These are phyloP conservation scores for Heteromurus nitidus DNA, from an alignment of 2,888 invertebrate species.

Conservation along the genomic window DNA sequence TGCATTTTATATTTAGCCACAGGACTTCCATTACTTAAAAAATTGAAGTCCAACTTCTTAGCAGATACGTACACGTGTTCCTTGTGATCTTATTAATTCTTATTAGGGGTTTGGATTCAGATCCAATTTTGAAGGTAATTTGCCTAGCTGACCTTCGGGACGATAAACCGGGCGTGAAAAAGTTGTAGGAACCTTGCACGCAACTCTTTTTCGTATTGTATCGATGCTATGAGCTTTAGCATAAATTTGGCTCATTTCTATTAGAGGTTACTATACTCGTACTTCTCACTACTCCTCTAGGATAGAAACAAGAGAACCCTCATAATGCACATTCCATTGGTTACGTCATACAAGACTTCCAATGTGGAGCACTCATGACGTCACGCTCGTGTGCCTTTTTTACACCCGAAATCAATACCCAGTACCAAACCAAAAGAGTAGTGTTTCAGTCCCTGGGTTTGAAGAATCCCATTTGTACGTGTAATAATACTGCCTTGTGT, in stretches of 20 bases:
- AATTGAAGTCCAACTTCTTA: too few relatives aligned
- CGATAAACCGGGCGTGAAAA: neutral
- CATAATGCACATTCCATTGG: too few relatives aligned
- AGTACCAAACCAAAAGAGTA: neutral
- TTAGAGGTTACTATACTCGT: too few relatives aligned
- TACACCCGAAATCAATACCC: conserved; percentile 5
- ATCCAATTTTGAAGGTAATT: too few relatives aligned
- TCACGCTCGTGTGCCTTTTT: conserved; percentile 14
- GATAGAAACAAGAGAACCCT: too few relatives aligned
- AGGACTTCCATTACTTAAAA: too few relatives aligned
- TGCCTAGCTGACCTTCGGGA: conserved; percentile 23
- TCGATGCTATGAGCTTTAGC: too few relatives aligned
- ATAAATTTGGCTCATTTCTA: too few relatives aligned
- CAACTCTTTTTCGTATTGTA: neutral
- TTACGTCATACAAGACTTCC: neutral
- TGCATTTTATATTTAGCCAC: conserved; percentile 16
- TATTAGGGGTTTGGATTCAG: neutral
- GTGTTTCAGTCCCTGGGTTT: neutral
- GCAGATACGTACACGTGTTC: conserved; percentile 8
- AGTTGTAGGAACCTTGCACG: neutral
- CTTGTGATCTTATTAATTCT: conserved; percentile 2
- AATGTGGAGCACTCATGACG: conserved; percentile 7
- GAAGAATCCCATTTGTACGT: too few relatives aligned
- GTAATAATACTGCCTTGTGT: too few relatives aligned
- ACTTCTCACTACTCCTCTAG: too few relatives aligned